Evolutionary conservation across 1,140 invertebrate species (phyloP).

Genomic region (Ceratitis capitata): DNA sequence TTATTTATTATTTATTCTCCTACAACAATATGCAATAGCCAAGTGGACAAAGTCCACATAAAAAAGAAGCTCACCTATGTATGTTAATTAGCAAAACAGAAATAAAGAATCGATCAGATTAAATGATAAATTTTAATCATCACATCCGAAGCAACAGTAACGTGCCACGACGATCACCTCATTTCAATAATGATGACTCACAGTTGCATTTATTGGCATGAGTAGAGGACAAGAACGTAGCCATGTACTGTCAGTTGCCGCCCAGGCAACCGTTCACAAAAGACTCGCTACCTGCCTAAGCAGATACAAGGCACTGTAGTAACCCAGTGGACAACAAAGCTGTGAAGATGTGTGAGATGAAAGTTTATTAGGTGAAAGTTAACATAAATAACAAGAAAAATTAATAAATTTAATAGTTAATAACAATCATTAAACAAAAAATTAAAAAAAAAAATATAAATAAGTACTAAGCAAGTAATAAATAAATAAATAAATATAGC

Average conservation of each 20-base stretch:
- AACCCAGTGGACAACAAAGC: neutral
- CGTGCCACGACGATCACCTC: neutral
- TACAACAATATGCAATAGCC: neutral
- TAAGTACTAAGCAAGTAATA: no score
- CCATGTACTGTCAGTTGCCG: neutral
- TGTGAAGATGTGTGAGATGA: no score
- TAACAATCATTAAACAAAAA: no score
- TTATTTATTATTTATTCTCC: no score
- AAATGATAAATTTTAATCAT: slow-evolving; percentile 8
- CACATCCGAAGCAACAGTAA: neutral
- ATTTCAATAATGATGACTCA: slow-evolving; percentile 24
- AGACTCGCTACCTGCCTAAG: neutral
- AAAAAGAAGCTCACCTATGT: neutral
- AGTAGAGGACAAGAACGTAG: neutral
- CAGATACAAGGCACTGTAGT: neutral
- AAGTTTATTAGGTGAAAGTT: no score
- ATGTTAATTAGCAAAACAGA: neutral
- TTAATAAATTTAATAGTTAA: no score
- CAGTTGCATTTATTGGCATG: neutral
- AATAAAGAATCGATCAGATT: neutral
- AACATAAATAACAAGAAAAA: no score
- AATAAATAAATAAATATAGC: no score
- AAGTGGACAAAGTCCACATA: neutral
- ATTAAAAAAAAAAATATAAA: no score
- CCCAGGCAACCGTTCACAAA: neutral